Evolutionary conservation across 2,797 vertebrate genomes (phyloP).

Genomic region (Alosa sapidissima): DNA sequence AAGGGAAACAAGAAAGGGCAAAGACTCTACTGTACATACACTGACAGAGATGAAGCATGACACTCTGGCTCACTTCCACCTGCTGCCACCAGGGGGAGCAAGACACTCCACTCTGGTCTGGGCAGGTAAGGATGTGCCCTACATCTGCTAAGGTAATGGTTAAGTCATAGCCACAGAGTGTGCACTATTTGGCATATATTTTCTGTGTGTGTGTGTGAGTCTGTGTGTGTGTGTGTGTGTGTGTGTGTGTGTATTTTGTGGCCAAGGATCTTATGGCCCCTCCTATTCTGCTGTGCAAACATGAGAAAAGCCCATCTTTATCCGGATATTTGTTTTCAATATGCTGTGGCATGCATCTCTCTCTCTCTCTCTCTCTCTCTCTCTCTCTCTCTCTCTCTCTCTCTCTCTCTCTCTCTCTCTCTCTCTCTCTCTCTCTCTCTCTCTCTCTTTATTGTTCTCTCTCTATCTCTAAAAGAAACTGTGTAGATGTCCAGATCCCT

Average conservation of each 20-base stretch:
- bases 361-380: background rate
- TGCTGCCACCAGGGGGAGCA: background rate
- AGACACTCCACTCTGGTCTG: background rate
- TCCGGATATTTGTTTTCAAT: background rate
- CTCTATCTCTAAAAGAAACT: background rate
- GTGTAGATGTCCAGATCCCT: background rate
- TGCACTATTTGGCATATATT: background rate
- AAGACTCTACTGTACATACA: background rate
- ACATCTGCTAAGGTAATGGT: background rate
- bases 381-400: background rate
- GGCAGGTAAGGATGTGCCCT: background rate
- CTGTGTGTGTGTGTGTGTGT: slow-evolving; percentile 3
- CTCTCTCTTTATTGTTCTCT: background rate
- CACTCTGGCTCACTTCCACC: background rate
- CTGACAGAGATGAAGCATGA: background rate
- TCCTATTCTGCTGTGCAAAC: background rate
- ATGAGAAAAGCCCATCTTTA: background rate
- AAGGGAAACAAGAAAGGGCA: background rate
- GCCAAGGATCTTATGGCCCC: background rate
- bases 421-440: background rate
- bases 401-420: background rate
- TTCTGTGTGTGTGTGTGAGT: background rate
- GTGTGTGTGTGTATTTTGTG: background rate
- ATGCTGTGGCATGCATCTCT: background rate
- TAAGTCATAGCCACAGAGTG: background rate